Evolutionary conservation across 2,113 vertebrate genomes (phyloP).

Genomic region (Pelecanoides urinatrix): DNA sequence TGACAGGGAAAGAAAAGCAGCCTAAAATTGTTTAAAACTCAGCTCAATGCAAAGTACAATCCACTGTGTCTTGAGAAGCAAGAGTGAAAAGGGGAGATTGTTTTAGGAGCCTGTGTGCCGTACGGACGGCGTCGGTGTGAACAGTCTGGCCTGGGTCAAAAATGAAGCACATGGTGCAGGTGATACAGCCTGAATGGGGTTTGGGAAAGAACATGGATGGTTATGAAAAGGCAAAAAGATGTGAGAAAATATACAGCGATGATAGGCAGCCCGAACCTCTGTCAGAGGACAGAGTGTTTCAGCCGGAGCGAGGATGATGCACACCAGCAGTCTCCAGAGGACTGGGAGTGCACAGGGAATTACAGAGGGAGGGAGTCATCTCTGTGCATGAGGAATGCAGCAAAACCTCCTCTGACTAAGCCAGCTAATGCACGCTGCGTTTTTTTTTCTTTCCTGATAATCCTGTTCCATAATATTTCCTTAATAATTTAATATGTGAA

Average conservation of each 20-base stretch:
- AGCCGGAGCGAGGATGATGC: slow-evolving; percentile 26
- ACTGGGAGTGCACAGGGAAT: slow-evolving; percentile 43
- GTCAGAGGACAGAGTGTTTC: not conserved
- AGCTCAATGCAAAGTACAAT: not conserved
- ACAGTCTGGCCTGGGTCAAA: not conserved
- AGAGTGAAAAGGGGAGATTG: not conserved
- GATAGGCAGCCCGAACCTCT: not conserved
- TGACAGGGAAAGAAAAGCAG: not conserved
- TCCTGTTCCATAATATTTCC: slow-evolving; percentile 30
- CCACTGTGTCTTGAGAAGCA: not conserved
- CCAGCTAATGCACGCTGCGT: not conserved
- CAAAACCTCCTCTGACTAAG: slow-evolving; percentile 55
- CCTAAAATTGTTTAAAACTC: not conserved
- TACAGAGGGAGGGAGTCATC: slow-evolving; percentile 51
- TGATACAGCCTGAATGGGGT: not conserved
- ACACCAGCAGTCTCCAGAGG: slow-evolving; percentile 17
- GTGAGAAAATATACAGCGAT: not conserved
- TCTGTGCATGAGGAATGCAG: slow-evolving; percentile 32
- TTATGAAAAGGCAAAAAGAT: not conserved
- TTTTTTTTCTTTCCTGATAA: slow-evolving; percentile 32
- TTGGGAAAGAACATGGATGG: not conserved
- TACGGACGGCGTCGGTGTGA: not conserved
- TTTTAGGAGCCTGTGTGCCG: not conserved
- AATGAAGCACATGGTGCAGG: not conserved
- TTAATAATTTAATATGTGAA: slow-evolving; percentile 32